Conservation (phyloP, 2,888 invertebrate species). For the Belgica antarctica region DNA sequence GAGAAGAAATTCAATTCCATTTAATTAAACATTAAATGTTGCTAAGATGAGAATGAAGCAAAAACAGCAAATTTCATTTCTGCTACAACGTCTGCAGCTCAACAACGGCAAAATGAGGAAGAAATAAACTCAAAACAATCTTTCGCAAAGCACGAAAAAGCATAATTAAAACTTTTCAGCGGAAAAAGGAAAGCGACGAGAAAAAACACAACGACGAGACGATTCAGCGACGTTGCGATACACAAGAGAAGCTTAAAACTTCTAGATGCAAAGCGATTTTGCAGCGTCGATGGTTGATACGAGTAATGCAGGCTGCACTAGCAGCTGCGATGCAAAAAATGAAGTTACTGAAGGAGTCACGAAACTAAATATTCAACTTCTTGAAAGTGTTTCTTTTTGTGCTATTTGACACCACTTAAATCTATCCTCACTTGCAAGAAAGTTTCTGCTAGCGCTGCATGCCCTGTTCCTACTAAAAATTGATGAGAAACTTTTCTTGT, state of each 20-base stretch:
- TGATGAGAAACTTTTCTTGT: no score
- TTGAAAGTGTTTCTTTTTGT: no score
- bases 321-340: no score
- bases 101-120: background rate
- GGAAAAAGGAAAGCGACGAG: background rate
- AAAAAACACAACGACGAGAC: background rate
- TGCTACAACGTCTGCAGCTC: background rate
- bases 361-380: no score
- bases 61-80: background rate
- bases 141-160: constrained; percentile 4
- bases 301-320: no score
- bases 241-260: background rate
- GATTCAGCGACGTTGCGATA: background rate
- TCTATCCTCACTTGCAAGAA: no score
- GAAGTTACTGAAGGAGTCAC: no score
- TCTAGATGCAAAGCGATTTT: no score
- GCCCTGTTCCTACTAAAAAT: no score
- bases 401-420: no score
- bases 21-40: constrained; percentile 31
- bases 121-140: constrained; percentile 21
- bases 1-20: constrained; percentile 29
- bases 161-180: constrained; percentile 13
- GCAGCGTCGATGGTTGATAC: no score
- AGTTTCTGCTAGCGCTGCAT: no score
- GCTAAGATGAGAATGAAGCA: background rate